Evolutionary conservation across 1,140 invertebrate species (phyloP).

Genomic region (Stenopsyche tienmushanensis): DNA sequence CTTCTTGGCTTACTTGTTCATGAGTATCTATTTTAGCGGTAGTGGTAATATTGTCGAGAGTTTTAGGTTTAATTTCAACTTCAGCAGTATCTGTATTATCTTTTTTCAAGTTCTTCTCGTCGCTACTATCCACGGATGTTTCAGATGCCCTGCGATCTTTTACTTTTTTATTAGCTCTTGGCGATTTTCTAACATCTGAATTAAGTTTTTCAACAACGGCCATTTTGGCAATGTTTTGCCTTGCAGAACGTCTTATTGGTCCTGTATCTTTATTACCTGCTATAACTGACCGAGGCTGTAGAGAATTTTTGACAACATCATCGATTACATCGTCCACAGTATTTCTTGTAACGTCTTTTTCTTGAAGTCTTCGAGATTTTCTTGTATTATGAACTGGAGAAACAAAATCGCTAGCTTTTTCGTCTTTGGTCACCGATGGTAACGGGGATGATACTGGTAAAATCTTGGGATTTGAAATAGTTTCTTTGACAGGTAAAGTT

Average conservation of each 20-base stretch:
- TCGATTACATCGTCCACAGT: constrained; percentile 85
- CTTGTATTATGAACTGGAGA: constrained; percentile 65
- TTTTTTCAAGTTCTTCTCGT: constrained; percentile 54
- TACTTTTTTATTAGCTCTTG: constrained; percentile 59
- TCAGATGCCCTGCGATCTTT: constrained; percentile 63
- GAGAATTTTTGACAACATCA: constrained; percentile 71
- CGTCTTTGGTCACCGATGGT: constrained; percentile 55
- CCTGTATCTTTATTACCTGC: constrained; percentile 43
- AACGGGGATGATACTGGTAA: constrained; percentile 29
- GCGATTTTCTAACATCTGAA: constrained; percentile 61
- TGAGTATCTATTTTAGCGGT: constrained; percentile 6
- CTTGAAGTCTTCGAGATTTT: constrained; percentile 77
- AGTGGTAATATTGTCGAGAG: constrained; percentile 39
- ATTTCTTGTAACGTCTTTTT: constrained; percentile 70
- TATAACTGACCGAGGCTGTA: constrained; percentile 41
- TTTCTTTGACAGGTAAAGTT: constrained; percentile 35
- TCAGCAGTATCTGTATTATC: constrained; percentile 39
- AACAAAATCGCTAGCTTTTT: constrained; percentile 64
- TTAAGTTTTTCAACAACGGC: constrained; percentile 45
- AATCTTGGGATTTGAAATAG: constrained; percentile 11
- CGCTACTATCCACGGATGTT: constrained; percentile 61
- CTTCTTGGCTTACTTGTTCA: constrained; percentile 30
- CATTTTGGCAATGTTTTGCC: constrained; percentile 47
- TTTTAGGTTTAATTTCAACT: constrained; percentile 45
- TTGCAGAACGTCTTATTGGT: constrained; percentile 47